Evolutionary conservation across 2,888 invertebrate genomes (phyloP).

Genomic region (Orthosia gracilis): DNA sequence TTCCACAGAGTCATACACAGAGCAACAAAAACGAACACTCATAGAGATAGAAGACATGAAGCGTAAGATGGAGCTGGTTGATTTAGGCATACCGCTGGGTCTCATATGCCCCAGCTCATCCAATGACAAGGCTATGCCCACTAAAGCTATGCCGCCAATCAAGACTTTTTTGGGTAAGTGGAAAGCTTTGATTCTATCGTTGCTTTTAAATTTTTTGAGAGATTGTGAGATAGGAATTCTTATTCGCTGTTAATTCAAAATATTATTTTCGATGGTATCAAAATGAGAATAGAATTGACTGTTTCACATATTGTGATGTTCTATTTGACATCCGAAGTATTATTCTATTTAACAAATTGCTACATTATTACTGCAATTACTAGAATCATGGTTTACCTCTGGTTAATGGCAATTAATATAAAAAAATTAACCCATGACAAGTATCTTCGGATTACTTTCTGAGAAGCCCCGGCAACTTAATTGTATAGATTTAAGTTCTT

Average conservation of each 20-base stretch:
- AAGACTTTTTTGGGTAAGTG: slow-evolving; percentile 85
- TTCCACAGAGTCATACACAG: slow-evolving; percentile 71
- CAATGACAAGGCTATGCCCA: slow-evolving; percentile 87
- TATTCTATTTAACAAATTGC: neutral
- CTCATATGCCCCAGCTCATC: slow-evolving; percentile 84
- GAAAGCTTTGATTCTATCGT: neutral
- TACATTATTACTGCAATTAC: no score
- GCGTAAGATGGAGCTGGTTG: slow-evolving; percentile 87
- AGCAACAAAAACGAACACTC: slow-evolving; percentile 81
- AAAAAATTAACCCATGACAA: no score
- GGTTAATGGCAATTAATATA: no score
- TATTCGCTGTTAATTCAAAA: neutral
- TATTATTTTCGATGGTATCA: neutral
- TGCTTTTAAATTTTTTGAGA: neutral
- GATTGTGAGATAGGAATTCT: neutral
- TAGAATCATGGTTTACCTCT: no score
- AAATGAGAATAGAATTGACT: slow-evolving; percentile 11
- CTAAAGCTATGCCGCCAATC: slow-evolving; percentile 89
- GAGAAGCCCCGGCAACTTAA: no score
- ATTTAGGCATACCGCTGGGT: slow-evolving; percentile 87
- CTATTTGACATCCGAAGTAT: neutral
- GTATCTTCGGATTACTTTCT: no score
- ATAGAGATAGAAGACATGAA: slow-evolving; percentile 89
- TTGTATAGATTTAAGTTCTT: no score
- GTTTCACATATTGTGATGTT: neutral